Percentiles rank a stretch among this genome's conserved stretches.
Evolutionary conservation across 2,888 invertebrate species (phyloP).

Genomic region (Ptilodon capucinus): DNA sequence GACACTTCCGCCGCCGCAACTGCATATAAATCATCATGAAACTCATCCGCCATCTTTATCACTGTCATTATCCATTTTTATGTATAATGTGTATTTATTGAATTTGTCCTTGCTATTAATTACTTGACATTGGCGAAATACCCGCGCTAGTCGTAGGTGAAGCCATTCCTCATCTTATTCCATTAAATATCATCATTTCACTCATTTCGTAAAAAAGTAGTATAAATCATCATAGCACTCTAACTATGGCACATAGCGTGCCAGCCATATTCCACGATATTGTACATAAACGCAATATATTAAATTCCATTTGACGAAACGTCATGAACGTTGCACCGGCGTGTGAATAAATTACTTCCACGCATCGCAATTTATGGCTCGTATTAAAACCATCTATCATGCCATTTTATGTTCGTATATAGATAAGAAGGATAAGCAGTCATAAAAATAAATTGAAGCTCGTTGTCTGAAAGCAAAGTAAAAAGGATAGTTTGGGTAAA

Average conservation of each 20-base stretch:
- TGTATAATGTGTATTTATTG: too few species aligned
- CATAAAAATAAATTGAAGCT: slow-evolving; percentile 53
- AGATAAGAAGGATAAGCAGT: slow-evolving; percentile 34
- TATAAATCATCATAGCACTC: slow-evolving; percentile 22
- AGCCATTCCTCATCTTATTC: too few species aligned
- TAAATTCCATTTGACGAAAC: slow-evolving; percentile 56
- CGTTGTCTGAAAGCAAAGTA: slow-evolving; percentile 37
- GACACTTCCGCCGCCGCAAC: slow-evolving; percentile 14
- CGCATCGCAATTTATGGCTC: slow-evolving; percentile 45
- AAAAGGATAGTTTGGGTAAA: slow-evolving; percentile 49
- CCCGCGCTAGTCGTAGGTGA: too few species aligned
- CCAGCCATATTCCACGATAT: slow-evolving; percentile 22
- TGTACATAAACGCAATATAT: slow-evolving; percentile 58
- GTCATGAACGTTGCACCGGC: slow-evolving; percentile 39
- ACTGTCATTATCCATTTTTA: too few species aligned
- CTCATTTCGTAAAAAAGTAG: too few species aligned
- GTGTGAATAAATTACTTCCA: slow-evolving; percentile 53
- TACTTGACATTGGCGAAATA: too few species aligned
- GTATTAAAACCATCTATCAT: slow-evolving; percentile 53
- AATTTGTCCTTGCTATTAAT: too few species aligned
- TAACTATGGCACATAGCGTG: not conserved
- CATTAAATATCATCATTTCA: too few species aligned
- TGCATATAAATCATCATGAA: slow-evolving; percentile 28
- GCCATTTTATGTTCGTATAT: slow-evolving; percentile 13
- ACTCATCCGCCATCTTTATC: too few species aligned